A percentile compares a stretch with the other conserved stretches of the same genome.
Evolutionary conservation across 2,888 invertebrate genomes (phyloP).

Genomic region (Sturmia bella): DNA sequence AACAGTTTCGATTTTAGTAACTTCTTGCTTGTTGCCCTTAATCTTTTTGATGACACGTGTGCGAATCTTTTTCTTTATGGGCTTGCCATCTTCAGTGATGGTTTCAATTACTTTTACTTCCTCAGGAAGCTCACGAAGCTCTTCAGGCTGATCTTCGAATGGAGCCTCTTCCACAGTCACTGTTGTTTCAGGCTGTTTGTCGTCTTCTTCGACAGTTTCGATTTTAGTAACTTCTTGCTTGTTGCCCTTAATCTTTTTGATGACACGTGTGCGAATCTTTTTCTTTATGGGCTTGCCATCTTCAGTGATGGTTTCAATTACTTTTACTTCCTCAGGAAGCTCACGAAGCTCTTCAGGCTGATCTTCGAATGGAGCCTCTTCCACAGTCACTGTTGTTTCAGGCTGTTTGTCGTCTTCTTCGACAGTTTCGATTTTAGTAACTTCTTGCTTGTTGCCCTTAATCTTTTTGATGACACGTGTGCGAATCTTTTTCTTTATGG

Average conservation of each 20-base stretch:
- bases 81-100: slow-evolving; percentile 69
- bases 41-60: slow-evolving; percentile 68
- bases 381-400: slow-evolving; percentile 18
- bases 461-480: slow-evolving; percentile 59
- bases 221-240: slow-evolving; percentile 28
- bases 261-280: slow-evolving; percentile 24
- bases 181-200: slow-evolving; percentile 11
- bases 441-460: slow-evolving; percentile 23
- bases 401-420: slow-evolving; percentile 26
- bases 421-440: slow-evolving; percentile 20
- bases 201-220: slow-evolving; percentile 22
- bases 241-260: slow-evolving; percentile 16
- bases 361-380: neutral
- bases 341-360: slow-evolving; percentile 1
- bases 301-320: slow-evolving; percentile 10
- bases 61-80: slow-evolving; percentile 53
- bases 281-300: slow-evolving; percentile 12
- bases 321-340: slow-evolving; percentile 23
- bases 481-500: slow-evolving; percentile 55
- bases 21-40: slow-evolving; percentile 72
- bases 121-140: slow-evolving; percentile 42
- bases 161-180: slow-evolving; percentile 3
- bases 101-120: slow-evolving; percentile 70
- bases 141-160: slow-evolving; percentile 10
- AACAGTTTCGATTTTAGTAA: slow-evolving; percentile 71